Evolutionary conservation across 2,113 vertebrate genomes (phyloP).

Genomic region (Typhlomys cinereus): DNA sequence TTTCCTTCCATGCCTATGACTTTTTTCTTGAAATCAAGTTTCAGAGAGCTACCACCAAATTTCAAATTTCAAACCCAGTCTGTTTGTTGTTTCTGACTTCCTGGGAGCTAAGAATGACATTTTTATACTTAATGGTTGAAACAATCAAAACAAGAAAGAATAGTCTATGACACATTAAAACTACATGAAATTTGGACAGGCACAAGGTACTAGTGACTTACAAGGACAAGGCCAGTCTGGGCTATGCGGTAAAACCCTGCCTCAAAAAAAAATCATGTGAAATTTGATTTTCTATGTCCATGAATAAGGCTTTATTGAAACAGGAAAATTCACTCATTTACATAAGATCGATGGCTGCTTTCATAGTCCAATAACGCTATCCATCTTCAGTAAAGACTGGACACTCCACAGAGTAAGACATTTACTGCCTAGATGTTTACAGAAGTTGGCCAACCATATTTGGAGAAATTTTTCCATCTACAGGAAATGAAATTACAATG

Average conservation of each 20-base stretch:
- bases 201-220: background rate
- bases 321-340: background rate
- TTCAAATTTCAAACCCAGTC: background rate
- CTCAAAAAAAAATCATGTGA: background rate
- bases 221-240: too few relatives aligned
- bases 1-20: background rate
- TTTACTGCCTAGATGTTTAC: background rate
- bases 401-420: background rate
- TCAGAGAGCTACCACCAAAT: background rate
- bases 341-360: background rate
- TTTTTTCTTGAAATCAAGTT: constrained; percentile 7
- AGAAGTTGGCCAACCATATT: background rate
- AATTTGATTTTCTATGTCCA: background rate
- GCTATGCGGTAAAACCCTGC: background rate
- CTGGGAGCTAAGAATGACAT: background rate
- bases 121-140: background rate
- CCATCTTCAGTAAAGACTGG: background rate
- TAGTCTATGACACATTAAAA: constrained; percentile 6
- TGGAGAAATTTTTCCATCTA: background rate
- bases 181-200: background rate
- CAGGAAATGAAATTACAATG: background rate
- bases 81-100: background rate
- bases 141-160: background rate
- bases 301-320: constrained; percentile 33
- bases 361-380: background rate